Percentiles rank a stretch among this genome's conserved stretches.
Evolutionary conservation across 2,797 vertebrate genomes (phyloP).

Genomic region (Lagorchestes hirsutus): DNA sequence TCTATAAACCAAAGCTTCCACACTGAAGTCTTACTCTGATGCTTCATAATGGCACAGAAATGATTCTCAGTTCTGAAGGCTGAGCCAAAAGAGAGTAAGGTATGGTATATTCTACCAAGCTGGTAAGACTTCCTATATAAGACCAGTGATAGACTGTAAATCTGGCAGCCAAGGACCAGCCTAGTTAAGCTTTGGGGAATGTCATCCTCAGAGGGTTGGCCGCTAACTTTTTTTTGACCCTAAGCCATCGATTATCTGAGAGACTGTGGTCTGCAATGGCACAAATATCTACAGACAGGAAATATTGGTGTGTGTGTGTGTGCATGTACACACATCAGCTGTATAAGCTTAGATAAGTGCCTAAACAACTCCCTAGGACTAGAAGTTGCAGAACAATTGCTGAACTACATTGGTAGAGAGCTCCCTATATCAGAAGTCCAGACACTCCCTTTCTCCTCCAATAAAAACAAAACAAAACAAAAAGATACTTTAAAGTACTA

Average conservation of each 20-base stretch:
- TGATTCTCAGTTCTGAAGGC: not conserved
- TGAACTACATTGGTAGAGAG: not conserved
- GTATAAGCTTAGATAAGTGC: not conserved
- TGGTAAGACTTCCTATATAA: not conserved
- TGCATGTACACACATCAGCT: too few species aligned
- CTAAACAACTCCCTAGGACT: not conserved
- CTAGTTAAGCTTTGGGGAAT: not conserved
- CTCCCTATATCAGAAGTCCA: not conserved
- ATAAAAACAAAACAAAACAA: conserved; percentile 27
- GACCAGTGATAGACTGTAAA: not conserved
- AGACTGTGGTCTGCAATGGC: not conserved
- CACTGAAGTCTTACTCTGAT: not conserved
- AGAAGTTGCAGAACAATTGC: not conserved
- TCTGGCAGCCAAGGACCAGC: not conserved
- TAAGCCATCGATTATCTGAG: not conserved
- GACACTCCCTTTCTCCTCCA: not conserved
- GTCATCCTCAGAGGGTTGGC: not conserved
- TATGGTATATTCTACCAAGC: not conserved
- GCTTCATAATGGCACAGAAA: not conserved
- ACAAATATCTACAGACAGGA: not conserved
- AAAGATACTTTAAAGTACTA: conserved; percentile 69
- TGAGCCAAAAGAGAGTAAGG: not conserved
- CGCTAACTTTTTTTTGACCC: not conserved
- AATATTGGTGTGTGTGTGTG: not conserved
- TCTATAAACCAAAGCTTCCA: not conserved